Conservation (phyloP, 1,140 invertebrate species). For the Diuraphis noxia region DNA sequence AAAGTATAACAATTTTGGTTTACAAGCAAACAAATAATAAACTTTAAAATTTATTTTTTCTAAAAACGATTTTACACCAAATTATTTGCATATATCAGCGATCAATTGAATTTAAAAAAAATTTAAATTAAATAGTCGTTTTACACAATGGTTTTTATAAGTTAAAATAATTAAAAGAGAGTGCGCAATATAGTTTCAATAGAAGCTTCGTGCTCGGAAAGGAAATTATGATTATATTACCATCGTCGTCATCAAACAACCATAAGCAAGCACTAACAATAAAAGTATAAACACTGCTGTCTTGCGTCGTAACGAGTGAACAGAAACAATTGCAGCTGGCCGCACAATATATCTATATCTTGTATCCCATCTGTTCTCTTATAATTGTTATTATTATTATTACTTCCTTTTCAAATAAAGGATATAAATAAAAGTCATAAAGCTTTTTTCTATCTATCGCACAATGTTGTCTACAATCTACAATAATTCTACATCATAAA, state of each 20-base stretch:
- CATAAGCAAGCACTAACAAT: not conserved
- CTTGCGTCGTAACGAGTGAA: not conserved
- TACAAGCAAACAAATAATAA: not conserved
- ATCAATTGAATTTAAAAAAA: not conserved
- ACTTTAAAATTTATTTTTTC: not conserved
- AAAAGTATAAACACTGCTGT: not conserved
- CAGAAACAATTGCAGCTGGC: not conserved
- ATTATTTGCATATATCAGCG: not conserved
- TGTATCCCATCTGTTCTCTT: not conserved
- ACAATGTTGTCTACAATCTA: not conserved
- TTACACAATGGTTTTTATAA: not conserved
- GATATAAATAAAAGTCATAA: not conserved
- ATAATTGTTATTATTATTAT: constrained; percentile 1
- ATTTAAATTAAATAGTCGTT: not conserved
- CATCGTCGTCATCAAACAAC: not conserved
- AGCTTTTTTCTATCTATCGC: not conserved
- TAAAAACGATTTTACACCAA: not conserved
- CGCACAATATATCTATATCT: not conserved
- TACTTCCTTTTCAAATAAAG: not conserved
- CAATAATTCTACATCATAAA: too few relatives aligned
- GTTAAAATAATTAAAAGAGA: not conserved
- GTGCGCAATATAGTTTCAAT: not conserved
- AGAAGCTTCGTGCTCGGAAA: not conserved
- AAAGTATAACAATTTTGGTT: not conserved
- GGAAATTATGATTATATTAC: not conserved